These are phyloP conservation scores for Lochmaea capreae DNA, from an alignment of 2,888 invertebrate genomes.

Conservation along the genomic window DNA sequence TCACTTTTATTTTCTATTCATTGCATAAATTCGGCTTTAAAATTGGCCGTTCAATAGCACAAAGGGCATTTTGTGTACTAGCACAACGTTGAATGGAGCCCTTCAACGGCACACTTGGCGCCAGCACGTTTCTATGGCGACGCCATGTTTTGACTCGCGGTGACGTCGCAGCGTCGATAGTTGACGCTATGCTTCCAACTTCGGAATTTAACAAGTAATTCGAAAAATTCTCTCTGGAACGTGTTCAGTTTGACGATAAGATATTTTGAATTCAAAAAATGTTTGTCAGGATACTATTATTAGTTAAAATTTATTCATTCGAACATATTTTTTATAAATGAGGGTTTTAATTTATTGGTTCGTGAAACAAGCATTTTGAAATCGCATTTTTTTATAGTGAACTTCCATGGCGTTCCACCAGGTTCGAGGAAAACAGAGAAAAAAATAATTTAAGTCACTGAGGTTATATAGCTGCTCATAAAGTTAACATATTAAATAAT, in stretches of 20 bases:
- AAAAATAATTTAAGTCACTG: too few species aligned
- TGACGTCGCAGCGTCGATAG: conserved; percentile 58
- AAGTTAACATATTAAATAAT: too few species aligned
- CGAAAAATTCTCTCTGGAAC: conserved; percentile 18
- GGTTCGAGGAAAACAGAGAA: too few species aligned
- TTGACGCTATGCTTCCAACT: conserved; percentile 26
- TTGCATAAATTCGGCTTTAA: conserved; percentile 20
- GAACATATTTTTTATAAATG: background rate
- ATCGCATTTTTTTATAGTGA: too few species aligned
- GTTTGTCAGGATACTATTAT: background rate
- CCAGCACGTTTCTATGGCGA: conserved; percentile 59
- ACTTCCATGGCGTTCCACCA: too few species aligned
- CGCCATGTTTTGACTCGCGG: conserved; percentile 62
- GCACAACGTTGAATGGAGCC: conserved; percentile 40
- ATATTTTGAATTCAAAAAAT: background rate
- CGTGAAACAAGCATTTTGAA: too few species aligned
- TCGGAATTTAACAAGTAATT: conserved; percentile 21
- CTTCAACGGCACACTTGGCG: conserved; percentile 54
- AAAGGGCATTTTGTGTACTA: conserved; percentile 35
- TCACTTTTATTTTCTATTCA: conserved; percentile 18
- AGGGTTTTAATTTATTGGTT: too few species aligned
- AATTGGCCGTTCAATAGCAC: conserved; percentile 25
- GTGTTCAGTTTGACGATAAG: conserved; percentile 6
- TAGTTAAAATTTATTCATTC: background rate
- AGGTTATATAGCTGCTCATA: too few species aligned